Evolutionary conservation across 92 coral and sea anemone genomes (phyloP), one percentile per base, ranked within the genome.

Genomic region (Umimayanthus chanpuru): DNA sequence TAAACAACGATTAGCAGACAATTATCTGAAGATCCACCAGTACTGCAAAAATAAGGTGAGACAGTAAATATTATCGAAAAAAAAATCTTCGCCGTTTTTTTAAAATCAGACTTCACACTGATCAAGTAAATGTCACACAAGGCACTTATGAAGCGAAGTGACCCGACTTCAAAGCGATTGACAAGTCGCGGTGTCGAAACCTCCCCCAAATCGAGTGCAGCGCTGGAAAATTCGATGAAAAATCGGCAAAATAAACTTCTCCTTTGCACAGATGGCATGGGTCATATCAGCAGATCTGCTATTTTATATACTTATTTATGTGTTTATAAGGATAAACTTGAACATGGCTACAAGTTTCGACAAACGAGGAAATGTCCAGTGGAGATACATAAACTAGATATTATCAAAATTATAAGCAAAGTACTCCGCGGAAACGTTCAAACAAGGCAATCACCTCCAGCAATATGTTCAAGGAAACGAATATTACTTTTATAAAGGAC

Each of bases 211-310:
- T 73, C 75, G n/a, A 64, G 73, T 67, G 16, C 14, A 8, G 41
- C 12, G 28, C 56, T 23, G 38, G 39, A 41, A 25, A 39, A 40
- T 58, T 38, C 29, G 29, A 58, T 12, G 40, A 70, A 66, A 64
- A 70, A 25, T 16, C 44, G 49, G 78, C 76, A 41, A 23, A 81
- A 12, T 11, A 40, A 81, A 81, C 55, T 32, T 73, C 14, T 30
- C 77, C 44, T 47, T 70, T 68, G 87, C 78, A 32, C 77, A 67
- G 26, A 47, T 10, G 55, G 23, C 77, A 72, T 9, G 55, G 43
- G 36, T 16, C 78, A 68, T 68, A 83, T 83, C 87, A 83, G 28
- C 77, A 83, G 77, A 70, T 44, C 41, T 40, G 61, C 43, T 83
- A 16, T 26, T 25, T 28, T 70, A 30, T 50, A 21, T 68, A 58